Conservation (phyloP, 2,113 vertebrate species). For the Ciconia stormi region DNA sequence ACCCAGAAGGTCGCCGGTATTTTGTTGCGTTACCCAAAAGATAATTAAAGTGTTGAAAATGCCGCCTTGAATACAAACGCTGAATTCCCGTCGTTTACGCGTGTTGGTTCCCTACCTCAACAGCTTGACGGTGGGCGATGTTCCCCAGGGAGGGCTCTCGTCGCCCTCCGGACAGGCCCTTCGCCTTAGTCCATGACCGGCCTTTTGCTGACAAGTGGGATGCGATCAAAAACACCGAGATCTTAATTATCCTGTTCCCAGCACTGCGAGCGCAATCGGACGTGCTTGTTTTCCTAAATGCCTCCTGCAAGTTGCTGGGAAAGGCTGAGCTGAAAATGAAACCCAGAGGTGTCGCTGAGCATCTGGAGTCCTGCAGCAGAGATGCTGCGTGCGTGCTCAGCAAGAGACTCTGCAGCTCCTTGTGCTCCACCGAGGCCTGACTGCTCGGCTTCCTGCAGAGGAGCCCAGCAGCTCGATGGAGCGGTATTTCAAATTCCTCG, state of each 20-base stretch:
- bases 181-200: not conserved
- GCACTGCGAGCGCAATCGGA: accelerated
- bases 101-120: not conserved
- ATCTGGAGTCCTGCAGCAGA: not conserved
- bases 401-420: not conserved
- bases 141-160: not conserved
- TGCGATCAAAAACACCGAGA: accelerated
- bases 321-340: not conserved
- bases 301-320: not conserved
- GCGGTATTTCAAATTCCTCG: accelerated
- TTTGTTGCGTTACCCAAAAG: not conserved
- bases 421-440: accelerated
- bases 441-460: not conserved
- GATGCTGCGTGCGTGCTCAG: accelerated
- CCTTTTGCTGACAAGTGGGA: not conserved
- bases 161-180: not conserved
- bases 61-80: not conserved
- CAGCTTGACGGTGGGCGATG: accelerated
- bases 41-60: accelerated
- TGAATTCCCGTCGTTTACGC: accelerated
- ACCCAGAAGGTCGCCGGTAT: not conserved
- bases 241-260: accelerated
- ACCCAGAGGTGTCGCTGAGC: not conserved
- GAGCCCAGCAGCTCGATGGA: accelerated
- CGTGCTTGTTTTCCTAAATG: accelerated